Evolutionary conservation across 1,140 invertebrate species (phyloP).

Genomic region (Bombus ignitus): DNA sequence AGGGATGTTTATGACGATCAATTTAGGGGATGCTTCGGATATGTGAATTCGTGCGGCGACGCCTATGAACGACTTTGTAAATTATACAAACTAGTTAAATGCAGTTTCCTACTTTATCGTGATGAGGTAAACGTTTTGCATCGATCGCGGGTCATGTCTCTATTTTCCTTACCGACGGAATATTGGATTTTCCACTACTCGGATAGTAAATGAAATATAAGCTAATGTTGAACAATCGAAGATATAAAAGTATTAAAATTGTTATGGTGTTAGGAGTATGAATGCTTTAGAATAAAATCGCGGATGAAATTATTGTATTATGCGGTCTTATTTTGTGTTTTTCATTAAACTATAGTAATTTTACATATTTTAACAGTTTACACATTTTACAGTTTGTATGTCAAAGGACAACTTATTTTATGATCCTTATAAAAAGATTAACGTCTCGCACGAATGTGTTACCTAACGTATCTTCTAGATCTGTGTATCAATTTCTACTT

Average conservation of each 20-base stretch:
- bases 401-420: not conserved
- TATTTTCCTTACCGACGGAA: constrained; percentile 49
- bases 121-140: not conserved
- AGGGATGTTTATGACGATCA: not conserved
- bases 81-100: not conserved
- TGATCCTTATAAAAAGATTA: not conserved
- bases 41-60: not conserved
- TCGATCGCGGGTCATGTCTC: not conserved
- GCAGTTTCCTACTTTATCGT: constrained; percentile 30
- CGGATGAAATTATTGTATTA: not conserved
- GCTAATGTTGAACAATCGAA: not conserved
- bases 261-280: not conserved
- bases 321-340: too few species aligned
- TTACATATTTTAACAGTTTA: not conserved
- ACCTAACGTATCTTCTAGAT: not conserved
- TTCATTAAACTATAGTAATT: too few species aligned
- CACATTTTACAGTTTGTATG: not conserved
- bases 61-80: not conserved
- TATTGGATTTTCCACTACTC: not conserved
- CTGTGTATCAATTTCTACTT: not conserved
- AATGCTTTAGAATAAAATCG: not conserved
- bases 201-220: not conserved
- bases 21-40: not conserved
- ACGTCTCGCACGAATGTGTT: not conserved
- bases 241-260: not conserved